A percentile compares a stretch with the other conserved stretches of the same genome.
Conservation (phyloP, 1,140 invertebrate species). For the Scylla paramamosain region DNA sequence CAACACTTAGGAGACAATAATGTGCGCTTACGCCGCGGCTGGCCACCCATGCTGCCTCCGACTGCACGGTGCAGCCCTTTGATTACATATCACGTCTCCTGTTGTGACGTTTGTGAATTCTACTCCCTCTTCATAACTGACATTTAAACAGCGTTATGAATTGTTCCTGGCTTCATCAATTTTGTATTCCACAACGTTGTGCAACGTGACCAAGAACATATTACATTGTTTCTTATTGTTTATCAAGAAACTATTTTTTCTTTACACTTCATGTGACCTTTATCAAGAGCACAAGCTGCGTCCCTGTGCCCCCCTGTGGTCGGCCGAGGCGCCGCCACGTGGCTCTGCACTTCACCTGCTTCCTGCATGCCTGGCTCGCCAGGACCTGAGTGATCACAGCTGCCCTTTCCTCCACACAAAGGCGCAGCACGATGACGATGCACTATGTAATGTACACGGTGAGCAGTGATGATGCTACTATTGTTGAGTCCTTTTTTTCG, state of each 20-base stretch:
- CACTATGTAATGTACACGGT: background rate
- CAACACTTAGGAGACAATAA: background rate
- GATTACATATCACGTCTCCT: background rate
- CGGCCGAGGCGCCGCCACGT: background rate
- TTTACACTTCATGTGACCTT: background rate
- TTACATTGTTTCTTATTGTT: no score
- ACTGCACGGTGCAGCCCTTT: background rate
- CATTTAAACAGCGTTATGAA: no score
- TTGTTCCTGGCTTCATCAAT: no score
- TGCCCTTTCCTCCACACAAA: background rate
- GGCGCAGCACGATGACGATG: background rate
- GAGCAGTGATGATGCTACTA: background rate
- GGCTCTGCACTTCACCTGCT: background rate
- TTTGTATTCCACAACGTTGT: no score
- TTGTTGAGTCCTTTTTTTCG: background rate
- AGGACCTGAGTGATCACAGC: constrained; percentile 17
- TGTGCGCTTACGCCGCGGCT: background rate
- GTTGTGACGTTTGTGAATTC: background rate
- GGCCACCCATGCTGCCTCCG: background rate
- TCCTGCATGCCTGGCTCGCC: background rate
- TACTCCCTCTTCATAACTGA: no score
- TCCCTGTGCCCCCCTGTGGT: background rate
- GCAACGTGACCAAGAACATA: no score
- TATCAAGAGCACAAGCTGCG: background rate
- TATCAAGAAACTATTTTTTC: no score